phyloP scores from a whole-genome alignment of 2,113 vertebrate species.

The Platycercus adscitus region DNA sequence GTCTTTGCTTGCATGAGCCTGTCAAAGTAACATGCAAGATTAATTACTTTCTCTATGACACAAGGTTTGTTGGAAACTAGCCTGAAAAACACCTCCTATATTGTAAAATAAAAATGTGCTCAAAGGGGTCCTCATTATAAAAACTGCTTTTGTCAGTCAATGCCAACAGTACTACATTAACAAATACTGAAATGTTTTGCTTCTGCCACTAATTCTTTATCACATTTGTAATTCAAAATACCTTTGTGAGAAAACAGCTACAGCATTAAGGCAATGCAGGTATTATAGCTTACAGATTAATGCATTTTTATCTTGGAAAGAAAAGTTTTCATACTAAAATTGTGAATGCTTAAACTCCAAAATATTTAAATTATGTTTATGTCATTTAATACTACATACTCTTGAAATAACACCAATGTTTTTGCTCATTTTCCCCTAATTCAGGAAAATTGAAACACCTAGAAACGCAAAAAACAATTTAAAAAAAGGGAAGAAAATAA shows the following conservation, averaged over 20 bases:
- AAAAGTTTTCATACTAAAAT: background rate
- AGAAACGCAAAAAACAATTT: background rate
- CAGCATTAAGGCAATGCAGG: background rate
- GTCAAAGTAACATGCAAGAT: constrained; percentile 52
- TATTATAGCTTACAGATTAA: background rate
- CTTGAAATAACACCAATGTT: background rate
- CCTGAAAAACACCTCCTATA: background rate
- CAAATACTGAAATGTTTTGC: background rate
- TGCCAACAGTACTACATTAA: background rate
- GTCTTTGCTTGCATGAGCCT: constrained; percentile 84
- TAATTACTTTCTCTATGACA: background rate
- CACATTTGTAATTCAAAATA: background rate
- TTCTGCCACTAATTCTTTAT: background rate
- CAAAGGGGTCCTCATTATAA: background rate
- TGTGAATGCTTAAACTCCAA: background rate
- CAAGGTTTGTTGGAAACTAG: background rate
- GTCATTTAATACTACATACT: background rate
- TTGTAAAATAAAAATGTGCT: background rate
- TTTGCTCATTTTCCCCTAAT: background rate
- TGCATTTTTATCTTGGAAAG: background rate
- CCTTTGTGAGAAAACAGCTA: background rate
- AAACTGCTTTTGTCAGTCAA: background rate
- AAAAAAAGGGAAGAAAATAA: background rate
- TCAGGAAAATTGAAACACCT: background rate
- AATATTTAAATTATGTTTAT: background rate